Percentiles rank a stretch among this genome's conserved stretches.
Evolutionary conservation across 2,113 vertebrate species (phyloP).

Genomic region (Entosphenus tridentatus): DNA sequence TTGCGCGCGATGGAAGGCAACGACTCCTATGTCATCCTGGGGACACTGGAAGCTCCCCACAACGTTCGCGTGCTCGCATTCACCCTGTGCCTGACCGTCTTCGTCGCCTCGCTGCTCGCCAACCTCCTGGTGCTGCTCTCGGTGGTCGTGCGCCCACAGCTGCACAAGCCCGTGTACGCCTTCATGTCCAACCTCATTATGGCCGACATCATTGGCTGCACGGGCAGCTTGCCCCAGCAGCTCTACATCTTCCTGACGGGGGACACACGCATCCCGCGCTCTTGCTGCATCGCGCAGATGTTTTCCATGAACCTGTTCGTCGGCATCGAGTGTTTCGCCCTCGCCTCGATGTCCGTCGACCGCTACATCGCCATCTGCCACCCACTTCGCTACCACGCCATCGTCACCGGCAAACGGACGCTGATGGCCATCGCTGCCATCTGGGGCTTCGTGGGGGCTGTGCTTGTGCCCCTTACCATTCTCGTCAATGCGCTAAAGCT

Average conservation of each 20-base stretch:
- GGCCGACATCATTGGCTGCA: constrained; percentile 14
- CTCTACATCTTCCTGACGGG: constrained; percentile 12
- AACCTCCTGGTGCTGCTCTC: constrained; percentile 11
- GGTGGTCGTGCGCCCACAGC: background rate
- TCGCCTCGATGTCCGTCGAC: constrained; percentile 14
- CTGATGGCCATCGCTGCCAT: too few relatives aligned
- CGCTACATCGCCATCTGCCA: constrained; percentile 18
- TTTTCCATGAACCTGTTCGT: constrained; percentile 14
- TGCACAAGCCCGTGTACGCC: constrained; percentile 14
- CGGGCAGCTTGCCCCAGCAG: constrained; percentile 14
- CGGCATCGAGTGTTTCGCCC: constrained; percentile 15
- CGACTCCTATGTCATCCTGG: background rate
- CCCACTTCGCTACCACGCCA: constrained; percentile 14
- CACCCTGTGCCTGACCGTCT: constrained; percentile 6
- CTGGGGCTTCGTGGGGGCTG: too few relatives aligned
- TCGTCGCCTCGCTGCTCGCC: constrained; percentile 8
- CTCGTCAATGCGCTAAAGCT: too few relatives aligned
- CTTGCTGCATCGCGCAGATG: constrained; percentile 16
- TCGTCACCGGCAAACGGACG: constrained; percentile 12
- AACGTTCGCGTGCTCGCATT: constrained; percentile 10
- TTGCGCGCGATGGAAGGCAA: too few relatives aligned
- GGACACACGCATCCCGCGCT: constrained; percentile 10
- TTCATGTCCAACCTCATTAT: constrained; percentile 11
- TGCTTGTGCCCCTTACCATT: too few relatives aligned
- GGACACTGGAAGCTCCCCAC: constrained; percentile 14